Conservation (phyloP, 2,113 vertebrate genomes). For the Aegotheles bennettii region DNA sequence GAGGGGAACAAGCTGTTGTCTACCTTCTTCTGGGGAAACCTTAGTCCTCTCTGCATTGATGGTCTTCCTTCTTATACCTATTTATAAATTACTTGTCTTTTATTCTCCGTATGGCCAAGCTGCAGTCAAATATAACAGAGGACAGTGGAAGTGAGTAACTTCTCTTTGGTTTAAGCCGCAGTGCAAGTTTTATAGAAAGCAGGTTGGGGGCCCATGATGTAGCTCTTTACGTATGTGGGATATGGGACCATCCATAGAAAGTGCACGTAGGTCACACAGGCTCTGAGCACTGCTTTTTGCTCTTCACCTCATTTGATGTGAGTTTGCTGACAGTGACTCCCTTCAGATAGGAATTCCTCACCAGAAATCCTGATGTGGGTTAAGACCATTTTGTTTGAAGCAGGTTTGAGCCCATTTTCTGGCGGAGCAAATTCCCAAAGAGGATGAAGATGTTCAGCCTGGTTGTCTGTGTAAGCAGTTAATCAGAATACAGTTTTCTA, state of each 20-base stretch:
- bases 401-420: not conserved
- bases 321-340: not conserved
- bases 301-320: not conserved
- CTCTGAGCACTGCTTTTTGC: not conserved
- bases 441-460: not conserved
- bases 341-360: not conserved
- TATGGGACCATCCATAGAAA: not conserved
- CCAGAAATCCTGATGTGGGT: not conserved
- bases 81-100: not conserved
- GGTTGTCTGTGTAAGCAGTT: not conserved
- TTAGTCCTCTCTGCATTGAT: not conserved
- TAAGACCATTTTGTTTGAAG: not conserved
- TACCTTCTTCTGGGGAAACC: not conserved
- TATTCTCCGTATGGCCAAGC: not conserved
- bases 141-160: not conserved
- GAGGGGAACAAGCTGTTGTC: not conserved
- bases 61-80: not conserved
- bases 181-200: not conserved
- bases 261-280: accelerated
- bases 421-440: not conserved
- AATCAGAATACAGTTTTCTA: not conserved
- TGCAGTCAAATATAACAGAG: not conserved
- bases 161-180: not conserved
- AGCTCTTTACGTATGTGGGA: not conserved
- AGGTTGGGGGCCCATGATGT: not conserved